Percentiles rank a stretch among this genome's conserved stretches.
Evolutionary conservation across 2,888 invertebrate genomes (phyloP).

Genomic region (Cheilosia urbana): DNA sequence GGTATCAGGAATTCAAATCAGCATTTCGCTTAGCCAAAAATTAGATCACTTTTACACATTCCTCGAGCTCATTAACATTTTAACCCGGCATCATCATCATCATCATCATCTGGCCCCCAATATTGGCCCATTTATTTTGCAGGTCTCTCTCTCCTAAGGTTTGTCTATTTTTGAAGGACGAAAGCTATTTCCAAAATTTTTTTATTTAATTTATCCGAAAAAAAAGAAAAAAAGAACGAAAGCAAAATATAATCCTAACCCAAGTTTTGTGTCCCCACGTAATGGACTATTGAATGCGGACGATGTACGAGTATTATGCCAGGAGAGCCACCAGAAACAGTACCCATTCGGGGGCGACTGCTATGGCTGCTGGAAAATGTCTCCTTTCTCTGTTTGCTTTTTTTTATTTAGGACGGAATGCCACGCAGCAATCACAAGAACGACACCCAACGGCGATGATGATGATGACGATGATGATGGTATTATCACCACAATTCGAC

Average conservation of each 20-base stretch:
- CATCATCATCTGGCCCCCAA: slow-evolving; percentile 32
- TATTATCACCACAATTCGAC: slow-evolving; percentile 58
- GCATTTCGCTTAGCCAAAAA: slow-evolving; percentile 57
- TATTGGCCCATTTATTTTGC: neutral
- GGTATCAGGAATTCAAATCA: slow-evolving; percentile 59
- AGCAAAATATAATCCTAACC: slow-evolving; percentile 57
- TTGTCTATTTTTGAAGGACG: slow-evolving; percentile 18
- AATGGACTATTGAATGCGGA: slow-evolving; percentile 57
- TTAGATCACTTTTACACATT: slow-evolving; percentile 63
- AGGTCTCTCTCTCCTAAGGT: neutral
- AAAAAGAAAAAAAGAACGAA: slow-evolving; percentile 25
- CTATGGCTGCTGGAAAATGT: slow-evolving; percentile 38
- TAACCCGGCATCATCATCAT: slow-evolving; percentile 35
- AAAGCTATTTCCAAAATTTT: slow-evolving; percentile 41
- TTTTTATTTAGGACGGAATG: slow-evolving; percentile 44
- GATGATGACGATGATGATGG: slow-evolving; percentile 55
- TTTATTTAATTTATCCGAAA: slow-evolving; percentile 54
- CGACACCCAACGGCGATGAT: slow-evolving; percentile 16
- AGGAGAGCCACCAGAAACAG: slow-evolving; percentile 35
- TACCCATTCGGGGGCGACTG: slow-evolving; percentile 15
- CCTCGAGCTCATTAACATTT: slow-evolving; percentile 65
- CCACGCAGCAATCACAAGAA: slow-evolving; percentile 46
- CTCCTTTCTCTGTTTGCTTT: slow-evolving; percentile 27
- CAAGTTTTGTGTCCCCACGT: slow-evolving; percentile 40
- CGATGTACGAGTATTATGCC: slow-evolving; percentile 20